phyloP scores from a whole-genome alignment of 2,888 invertebrate genomes.

The Tachina grossa region DNA sequence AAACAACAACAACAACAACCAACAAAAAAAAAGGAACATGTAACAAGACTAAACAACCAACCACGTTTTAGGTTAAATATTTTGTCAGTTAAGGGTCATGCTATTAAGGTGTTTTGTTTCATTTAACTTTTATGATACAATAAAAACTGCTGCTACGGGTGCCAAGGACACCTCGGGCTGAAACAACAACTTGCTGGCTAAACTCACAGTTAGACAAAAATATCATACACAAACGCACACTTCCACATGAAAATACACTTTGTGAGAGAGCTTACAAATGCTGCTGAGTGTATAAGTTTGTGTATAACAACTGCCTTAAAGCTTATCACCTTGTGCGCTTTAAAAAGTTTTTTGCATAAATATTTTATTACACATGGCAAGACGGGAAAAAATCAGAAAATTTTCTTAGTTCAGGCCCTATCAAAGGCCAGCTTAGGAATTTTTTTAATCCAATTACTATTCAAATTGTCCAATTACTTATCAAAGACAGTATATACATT shows the following conservation, averaged over 20 bases:
- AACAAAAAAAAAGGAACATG: not conserved
- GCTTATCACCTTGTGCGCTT: slow-evolving; percentile 55
- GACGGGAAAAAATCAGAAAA: too few relatives aligned
- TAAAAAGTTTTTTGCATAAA: slow-evolving; percentile 17
- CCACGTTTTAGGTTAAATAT: slow-evolving; percentile 65
- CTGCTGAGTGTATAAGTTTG: not conserved
- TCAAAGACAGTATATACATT: too few relatives aligned
- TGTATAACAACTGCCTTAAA: slow-evolving; percentile 20
- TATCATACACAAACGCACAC: not conserved
- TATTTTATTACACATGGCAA: not conserved
- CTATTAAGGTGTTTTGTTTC: slow-evolving; percentile 74
- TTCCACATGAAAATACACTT: not conserved
- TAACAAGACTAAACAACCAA: slow-evolving; percentile 49
- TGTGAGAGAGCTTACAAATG: slow-evolving; percentile 21
- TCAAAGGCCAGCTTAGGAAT: too few relatives aligned
- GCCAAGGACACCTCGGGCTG: slow-evolving; percentile 38
- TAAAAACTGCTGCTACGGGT: slow-evolving; percentile 49
- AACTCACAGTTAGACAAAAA: not conserved
- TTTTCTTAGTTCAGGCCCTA: too few relatives aligned
- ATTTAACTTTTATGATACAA: slow-evolving; percentile 73
- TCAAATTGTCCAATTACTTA: too few relatives aligned
- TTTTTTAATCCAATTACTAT: too few relatives aligned
- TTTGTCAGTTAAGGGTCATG: slow-evolving; percentile 69
- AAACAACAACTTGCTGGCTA: not conserved
- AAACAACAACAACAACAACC: too few relatives aligned